Evolutionary conservation across 2,888 invertebrate genomes (phyloP).

Genomic region (Leptinotarsa haldemani): DNA sequence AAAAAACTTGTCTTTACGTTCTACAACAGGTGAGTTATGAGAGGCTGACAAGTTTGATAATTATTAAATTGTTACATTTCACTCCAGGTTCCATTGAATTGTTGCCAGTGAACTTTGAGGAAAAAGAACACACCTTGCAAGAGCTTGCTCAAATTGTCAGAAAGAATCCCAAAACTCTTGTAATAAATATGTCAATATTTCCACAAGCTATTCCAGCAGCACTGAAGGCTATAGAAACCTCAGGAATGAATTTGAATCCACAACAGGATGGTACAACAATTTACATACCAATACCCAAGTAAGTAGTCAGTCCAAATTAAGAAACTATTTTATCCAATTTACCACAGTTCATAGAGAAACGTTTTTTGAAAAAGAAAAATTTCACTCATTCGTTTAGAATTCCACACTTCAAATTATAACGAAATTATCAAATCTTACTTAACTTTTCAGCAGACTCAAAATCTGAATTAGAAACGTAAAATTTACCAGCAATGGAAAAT

Average conservation of each 20-base stretch:
- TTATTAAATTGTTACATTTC: conserved; percentile 16
- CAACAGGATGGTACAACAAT: conserved; percentile 95
- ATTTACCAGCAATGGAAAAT: too few species aligned
- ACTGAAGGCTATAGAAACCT: conserved; percentile 79
- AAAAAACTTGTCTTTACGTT: conserved; percentile 83
- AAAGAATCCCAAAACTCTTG: conserved; percentile 87
- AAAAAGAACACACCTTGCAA: conserved; percentile 83
- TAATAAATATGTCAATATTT: conserved; percentile 85
- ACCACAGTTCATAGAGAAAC: too few species aligned
- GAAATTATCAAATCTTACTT: neutral
- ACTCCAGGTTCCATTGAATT: conserved; percentile 80
- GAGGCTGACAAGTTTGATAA: neutral
- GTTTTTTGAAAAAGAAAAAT: too few species aligned
- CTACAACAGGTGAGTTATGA: conserved; percentile 72
- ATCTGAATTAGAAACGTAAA: too few species aligned
- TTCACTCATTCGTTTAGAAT: too few species aligned
- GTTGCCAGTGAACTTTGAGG: conserved; percentile 80
- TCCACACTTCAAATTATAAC: neutral
- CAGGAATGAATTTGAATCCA: conserved; percentile 92
- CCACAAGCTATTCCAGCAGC: conserved; percentile 88
- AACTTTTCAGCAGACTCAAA: too few species aligned
- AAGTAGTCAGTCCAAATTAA: conserved; percentile 49
- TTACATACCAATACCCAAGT: conserved; percentile 90
- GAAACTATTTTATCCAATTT: too few species aligned
- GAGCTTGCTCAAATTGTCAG: conserved; percentile 89